phyloP scores from a whole-genome alignment of 2,888 invertebrate genomes.

The Marasmarcha lunaedactyla region DNA sequence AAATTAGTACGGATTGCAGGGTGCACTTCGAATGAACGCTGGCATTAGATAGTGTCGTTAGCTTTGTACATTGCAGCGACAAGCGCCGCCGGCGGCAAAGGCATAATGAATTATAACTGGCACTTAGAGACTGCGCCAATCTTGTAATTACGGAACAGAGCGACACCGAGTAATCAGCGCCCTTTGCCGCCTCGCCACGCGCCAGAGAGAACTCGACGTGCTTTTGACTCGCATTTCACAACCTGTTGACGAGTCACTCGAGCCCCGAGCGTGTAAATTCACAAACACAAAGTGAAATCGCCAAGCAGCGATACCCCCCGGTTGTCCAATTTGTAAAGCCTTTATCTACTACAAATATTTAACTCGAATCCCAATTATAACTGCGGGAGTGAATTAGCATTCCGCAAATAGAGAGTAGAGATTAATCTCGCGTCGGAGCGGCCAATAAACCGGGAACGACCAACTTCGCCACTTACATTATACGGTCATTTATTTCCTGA shows the following conservation, averaged over 20 bases:
- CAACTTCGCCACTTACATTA: conserved; percentile 64
- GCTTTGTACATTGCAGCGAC: conserved; percentile 2
- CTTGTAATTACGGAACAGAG: conserved; percentile 59
- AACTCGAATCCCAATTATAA: conserved; percentile 5
- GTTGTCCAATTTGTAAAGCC: background rate
- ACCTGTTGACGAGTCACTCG: conserved; percentile 63
- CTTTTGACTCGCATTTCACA: conserved; percentile 58
- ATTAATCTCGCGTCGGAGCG: conserved; percentile 41
- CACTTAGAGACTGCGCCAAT: conserved; percentile 56
- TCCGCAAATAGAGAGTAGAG: conserved; percentile 22
- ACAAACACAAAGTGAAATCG: conserved; percentile 37
- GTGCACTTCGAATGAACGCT: background rate
- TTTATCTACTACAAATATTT: conserved; percentile 1
- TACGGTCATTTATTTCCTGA: conserved; percentile 60
- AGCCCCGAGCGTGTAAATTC: conserved; percentile 38
- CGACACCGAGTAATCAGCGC: conserved; percentile 54
- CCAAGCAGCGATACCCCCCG: conserved; percentile 10
- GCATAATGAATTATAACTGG: conserved; percentile 58
- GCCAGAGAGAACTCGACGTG: conserved; percentile 41
- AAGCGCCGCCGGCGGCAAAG: conserved; percentile 23
- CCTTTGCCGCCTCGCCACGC: conserved; percentile 52
- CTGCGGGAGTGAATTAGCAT: conserved; percentile 5
- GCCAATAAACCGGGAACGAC: conserved; percentile 54
- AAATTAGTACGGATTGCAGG: conserved; percentile 1
- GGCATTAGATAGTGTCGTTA: background rate